Evolutionary conservation across 2,888 invertebrate genomes (phyloP).

Genomic region (Chymomyza amoena): DNA sequence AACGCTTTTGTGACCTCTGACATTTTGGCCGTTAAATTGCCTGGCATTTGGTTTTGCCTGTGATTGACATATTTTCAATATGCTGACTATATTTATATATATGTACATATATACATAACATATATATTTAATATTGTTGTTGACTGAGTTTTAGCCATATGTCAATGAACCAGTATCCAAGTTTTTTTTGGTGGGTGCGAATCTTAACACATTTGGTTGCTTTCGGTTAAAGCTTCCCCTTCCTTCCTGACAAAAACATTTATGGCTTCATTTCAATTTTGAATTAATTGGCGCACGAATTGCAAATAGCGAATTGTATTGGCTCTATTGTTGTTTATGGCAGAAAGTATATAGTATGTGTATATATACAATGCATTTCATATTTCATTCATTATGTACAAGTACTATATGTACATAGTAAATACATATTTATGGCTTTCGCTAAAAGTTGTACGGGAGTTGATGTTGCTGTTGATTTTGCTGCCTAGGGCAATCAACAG

Average conservation of each 20-base stretch:
- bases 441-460: conserved; percentile 21
- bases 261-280: conserved; percentile 64
- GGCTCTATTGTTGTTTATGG: conserved; percentile 27
- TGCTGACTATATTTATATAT: background rate
- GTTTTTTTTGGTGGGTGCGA: conserved; percentile 1
- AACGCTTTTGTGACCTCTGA: conserved; percentile 46
- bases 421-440: conserved; percentile 50
- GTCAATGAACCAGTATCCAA: conserved; percentile 30
- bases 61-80: conserved; percentile 34
- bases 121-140: background rate
- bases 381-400: background rate
- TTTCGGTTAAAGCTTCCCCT: background rate
- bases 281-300: conserved; percentile 62
- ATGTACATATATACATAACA: conserved; percentile 1
- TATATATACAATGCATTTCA: conserved; percentile 7
- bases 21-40: conserved; percentile 24
- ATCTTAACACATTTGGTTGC: background rate
- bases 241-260: conserved; percentile 17
- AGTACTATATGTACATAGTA: no score
- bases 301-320: conserved; percentile 20
- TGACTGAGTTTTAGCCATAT: conserved; percentile 31
- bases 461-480: conserved; percentile 1
- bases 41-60: conserved; percentile 10
- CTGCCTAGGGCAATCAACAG: background rate
- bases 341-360: no score